Conservation (phyloP, 1,140 invertebrate species). For the Caerostris extrusa region DNA sequence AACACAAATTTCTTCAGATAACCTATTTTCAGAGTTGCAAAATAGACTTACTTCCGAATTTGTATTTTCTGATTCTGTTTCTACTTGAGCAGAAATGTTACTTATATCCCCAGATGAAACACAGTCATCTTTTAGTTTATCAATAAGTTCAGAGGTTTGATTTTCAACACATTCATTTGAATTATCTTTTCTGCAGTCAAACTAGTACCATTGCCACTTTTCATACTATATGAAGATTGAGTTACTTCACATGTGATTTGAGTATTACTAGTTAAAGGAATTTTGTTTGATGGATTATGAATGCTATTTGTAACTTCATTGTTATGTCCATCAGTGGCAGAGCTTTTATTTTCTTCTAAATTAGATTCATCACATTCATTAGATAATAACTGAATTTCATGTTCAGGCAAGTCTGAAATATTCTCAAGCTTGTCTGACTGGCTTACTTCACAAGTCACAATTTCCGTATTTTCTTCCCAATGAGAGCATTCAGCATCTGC, state of each 20-base stretch:
- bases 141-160: not conserved
- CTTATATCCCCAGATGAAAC: conserved; percentile 34
- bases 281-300: not conserved
- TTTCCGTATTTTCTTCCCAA: not conserved
- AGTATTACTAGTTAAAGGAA: conserved; percentile 1
- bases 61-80: not conserved
- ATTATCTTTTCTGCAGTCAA: not conserved
- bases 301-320: not conserved
- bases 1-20: not conserved
- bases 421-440: conserved; percentile 45
- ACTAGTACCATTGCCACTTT: not conserved
- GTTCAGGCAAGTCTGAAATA: conserved; percentile 10
- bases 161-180: conserved; percentile 40
- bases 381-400: not conserved
- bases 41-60: conserved; percentile 65
- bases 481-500: not conserved
- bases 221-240: not conserved
- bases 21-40: not conserved
- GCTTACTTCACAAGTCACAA: conserved; percentile 50
- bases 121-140: not conserved
- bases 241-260: conserved; percentile 61
- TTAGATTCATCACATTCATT: conserved; percentile 47
- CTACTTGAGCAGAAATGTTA: not conserved
- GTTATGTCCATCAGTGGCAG: not conserved
- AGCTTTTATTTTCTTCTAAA: not conserved